Conservation (phyloP, 2,113 vertebrate genomes). For the Aleadryas rufinucha region DNA sequence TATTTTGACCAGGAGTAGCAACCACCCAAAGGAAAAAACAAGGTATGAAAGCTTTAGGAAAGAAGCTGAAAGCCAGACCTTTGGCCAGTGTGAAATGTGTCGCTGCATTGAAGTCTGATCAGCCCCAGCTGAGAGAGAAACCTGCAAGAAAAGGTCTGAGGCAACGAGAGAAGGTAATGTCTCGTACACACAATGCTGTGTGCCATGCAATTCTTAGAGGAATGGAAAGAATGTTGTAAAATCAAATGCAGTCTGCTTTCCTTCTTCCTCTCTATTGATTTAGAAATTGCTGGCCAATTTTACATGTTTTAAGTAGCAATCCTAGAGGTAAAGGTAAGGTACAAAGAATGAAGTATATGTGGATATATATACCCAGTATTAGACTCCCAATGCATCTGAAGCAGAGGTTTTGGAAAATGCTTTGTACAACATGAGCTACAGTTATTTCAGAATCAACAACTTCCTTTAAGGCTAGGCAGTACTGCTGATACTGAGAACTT, state of each 20-base stretch:
- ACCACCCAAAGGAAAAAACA: not conserved
- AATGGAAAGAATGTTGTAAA: not conserved
- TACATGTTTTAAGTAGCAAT: not conserved
- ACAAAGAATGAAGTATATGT: not conserved
- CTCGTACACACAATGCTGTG: not conserved
- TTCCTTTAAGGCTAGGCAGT: not conserved
- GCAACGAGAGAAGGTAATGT: not conserved
- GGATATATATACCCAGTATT: not conserved
- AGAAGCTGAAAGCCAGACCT: not conserved
- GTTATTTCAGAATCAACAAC: not conserved
- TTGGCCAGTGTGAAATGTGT: not conserved
- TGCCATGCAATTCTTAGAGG: not conserved
- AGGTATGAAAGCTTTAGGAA: not conserved
- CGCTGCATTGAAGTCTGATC: not conserved
- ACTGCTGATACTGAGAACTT: not conserved
- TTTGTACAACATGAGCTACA: not conserved
- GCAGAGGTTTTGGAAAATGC: not conserved
- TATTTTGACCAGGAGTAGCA: not conserved
- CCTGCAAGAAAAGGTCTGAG: not conserved
- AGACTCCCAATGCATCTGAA: not conserved
- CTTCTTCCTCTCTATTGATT: not conserved
- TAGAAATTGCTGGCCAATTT: not conserved
- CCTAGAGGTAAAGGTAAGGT: not conserved
- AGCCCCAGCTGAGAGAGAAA: not conserved
- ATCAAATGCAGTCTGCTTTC: not conserved